Base-by-base conservation (phyloP, 2,888 invertebrate species). In the Congeria kusceri region DNA sequence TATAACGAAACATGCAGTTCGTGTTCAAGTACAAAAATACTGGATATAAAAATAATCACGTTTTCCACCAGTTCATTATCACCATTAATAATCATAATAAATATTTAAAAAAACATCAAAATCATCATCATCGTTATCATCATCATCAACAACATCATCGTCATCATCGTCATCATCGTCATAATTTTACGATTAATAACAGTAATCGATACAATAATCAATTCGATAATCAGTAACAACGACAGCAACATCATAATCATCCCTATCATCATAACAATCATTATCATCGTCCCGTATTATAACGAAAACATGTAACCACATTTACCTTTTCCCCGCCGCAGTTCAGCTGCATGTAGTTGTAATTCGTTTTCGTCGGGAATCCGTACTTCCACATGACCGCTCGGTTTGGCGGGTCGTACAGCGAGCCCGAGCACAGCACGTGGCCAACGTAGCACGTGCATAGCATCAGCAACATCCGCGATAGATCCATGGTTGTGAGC, bases 321-420 rank as follows among this genome's bases (percentile, higher is more conserved):
- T 25, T 9, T 71, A 83, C 83, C 72, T 75, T 71, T 13, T 59
- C 69, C 4, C 79, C 79, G 2, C 83, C 83, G 58, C 83, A 83
- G 15, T 83, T 77, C 23, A 77, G 65, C 62, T 75, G 69, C 83
- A 80, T 83, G 32, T 83, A 83, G 44, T 77, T 66, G 56, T 80
- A 83, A 46, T 83, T 77, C 47, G 64, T 77, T 25, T 56, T 15
- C 1, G 74, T 74, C 1, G 47, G 59, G 39, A 61, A 83, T 7
- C 74, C 74, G 44, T 83, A 80, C 47, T 83, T 83, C 80, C 80
- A 83, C 77, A 80, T 77, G 1, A 83, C 80, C 0, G 65, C 72
- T 46, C 83, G 23, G 20, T 69, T 75, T 2, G 80, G 77, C 9
- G 83, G 83, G 23, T 80, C 80, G 27, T 77, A 75, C 44, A 83